phyloP scores from a whole-genome alignment of 2,113 vertebrate species.

The Crotalus viridis region DNA sequence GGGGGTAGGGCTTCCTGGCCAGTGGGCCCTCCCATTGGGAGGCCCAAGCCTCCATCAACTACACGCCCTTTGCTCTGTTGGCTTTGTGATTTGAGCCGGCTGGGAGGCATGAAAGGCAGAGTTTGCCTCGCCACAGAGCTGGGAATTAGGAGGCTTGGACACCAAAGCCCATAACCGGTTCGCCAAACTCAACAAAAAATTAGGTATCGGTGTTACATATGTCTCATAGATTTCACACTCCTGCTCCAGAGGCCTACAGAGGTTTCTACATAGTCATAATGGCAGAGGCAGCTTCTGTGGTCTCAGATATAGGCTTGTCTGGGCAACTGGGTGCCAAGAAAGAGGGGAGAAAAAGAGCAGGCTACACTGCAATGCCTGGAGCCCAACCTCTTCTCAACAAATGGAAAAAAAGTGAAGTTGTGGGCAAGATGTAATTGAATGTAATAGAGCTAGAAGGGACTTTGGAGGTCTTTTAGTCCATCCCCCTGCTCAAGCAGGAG shows the following conservation, averaged over 20 bases:
- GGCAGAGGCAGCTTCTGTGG: background rate
- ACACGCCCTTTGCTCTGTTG: background rate
- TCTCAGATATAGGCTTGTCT: background rate
- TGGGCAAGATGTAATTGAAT: background rate
- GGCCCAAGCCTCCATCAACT: no score
- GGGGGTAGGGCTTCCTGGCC: background rate
- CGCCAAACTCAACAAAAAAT: no score
- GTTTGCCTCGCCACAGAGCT: no score
- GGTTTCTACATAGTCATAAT: background rate
- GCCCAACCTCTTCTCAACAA: background rate
- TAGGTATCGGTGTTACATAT: no score
- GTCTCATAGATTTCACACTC: background rate
- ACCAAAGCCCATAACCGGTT: no score
- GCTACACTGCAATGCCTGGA: background rate
- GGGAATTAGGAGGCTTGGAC: no score
- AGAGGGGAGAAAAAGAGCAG: background rate
- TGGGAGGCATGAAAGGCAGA: no score
- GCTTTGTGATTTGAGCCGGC: background rate
- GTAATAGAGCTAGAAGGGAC: no score
- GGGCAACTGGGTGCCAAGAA: background rate
- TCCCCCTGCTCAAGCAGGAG: no score
- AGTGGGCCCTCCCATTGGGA: background rate
- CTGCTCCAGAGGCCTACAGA: background rate
- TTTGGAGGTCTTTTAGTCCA: no score
- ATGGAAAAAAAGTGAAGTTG: background rate